Evolutionary conservation across 2,797 vertebrate species (phyloP).

Genomic region (Macropus fuliginosus): DNA sequence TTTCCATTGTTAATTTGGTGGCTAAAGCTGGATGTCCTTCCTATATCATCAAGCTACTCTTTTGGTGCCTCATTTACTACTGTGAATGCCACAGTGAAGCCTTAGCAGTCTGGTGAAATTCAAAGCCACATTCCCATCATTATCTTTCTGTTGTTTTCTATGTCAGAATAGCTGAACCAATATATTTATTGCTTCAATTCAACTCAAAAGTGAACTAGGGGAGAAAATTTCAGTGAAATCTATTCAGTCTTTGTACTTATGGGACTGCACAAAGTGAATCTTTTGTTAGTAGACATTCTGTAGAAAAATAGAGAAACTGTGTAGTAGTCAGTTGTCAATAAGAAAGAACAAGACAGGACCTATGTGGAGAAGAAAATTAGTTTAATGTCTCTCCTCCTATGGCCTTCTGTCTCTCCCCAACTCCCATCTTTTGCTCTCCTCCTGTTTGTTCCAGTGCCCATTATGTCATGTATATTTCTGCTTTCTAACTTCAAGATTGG

Average conservation of each 20-base stretch:
- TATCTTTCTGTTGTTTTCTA: neutral
- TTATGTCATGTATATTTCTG: neutral
- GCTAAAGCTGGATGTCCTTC: neutral
- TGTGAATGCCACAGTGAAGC: rapidly evolving
- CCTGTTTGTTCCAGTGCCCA: neutral
- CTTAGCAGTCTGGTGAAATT: neutral
- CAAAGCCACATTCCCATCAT: neutral
- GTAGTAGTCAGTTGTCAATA: neutral
- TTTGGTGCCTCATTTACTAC: neutral
- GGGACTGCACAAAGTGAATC: constrained; percentile 2
- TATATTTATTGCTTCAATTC: constrained; percentile 24
- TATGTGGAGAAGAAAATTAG: neutral
- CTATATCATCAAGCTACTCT: neutral
- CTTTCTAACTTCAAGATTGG: neutral
- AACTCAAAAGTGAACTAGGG: neutral
- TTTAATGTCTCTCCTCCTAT: neutral
- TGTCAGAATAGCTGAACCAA: neutral
- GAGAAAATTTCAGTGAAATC: constrained; percentile 32
- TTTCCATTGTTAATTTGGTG: neutral
- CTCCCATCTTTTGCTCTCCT: neutral
- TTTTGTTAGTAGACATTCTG: neutral
- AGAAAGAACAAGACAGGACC: neutral
- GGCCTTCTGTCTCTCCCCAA: neutral
- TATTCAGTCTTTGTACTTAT: neutral
- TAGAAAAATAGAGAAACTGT: constrained; percentile 33